Percentiles rank a stretch among this genome's conserved stretches.
Conservation (phyloP, 2,888 invertebrate genomes). For the Erannis defoliaria region DNA sequence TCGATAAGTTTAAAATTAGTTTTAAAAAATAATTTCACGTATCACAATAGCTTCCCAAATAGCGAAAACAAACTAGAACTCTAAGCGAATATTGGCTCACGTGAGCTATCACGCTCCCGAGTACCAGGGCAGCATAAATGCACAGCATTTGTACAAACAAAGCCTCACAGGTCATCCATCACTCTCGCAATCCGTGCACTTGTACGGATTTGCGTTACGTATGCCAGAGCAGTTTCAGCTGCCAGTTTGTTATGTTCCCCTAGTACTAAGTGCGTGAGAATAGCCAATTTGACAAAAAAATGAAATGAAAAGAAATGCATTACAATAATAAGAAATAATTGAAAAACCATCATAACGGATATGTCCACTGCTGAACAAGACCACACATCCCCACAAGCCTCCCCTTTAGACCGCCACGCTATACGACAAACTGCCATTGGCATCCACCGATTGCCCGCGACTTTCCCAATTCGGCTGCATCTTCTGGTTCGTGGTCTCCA, state of each 20-base stretch:
- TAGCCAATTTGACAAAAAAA: not conserved
- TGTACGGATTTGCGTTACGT: slow-evolving; percentile 35
- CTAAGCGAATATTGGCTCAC: slow-evolving; percentile 30
- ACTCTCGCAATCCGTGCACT: slow-evolving; percentile 35
- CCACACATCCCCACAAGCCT: too few relatives aligned
- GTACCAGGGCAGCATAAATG: slow-evolving; percentile 45
- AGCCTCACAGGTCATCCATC: slow-evolving; percentile 48
- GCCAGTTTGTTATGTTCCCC: slow-evolving; percentile 43
- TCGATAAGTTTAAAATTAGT: too few relatives aligned
- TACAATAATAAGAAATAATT: too few relatives aligned
- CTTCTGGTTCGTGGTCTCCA: too few relatives aligned
- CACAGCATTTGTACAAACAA: slow-evolving; percentile 48
- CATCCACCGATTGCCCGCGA: too few relatives aligned
- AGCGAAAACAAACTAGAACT: slow-evolving; percentile 15
- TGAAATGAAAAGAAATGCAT: too few relatives aligned
- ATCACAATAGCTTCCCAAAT: slow-evolving; percentile 1
- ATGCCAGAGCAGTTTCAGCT: slow-evolving; percentile 39
- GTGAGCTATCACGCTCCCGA: slow-evolving; percentile 40
- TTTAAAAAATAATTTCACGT: not conserved
- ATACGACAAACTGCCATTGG: too few relatives aligned
- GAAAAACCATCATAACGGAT: too few relatives aligned
- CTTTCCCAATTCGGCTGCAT: too few relatives aligned
- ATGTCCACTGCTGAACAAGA: too few relatives aligned
- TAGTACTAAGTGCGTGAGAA: slow-evolving; percentile 27
- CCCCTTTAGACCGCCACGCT: too few relatives aligned